phyloP scores from a whole-genome alignment of 2,888 invertebrate species.

The Machimus atricapillus region DNA sequence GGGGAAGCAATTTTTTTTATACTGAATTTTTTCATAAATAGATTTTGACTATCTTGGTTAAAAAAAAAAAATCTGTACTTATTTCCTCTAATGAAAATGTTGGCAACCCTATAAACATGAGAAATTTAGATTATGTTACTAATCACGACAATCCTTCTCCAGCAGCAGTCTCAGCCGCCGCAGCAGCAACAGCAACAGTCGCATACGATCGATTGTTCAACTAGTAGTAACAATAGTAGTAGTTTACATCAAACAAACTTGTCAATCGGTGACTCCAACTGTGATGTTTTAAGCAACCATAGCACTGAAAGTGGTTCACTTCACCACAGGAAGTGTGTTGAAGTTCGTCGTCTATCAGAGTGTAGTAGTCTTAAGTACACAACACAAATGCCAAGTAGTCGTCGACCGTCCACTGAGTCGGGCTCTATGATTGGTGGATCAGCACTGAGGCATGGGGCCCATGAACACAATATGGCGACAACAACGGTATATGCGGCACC shows the following conservation, averaged over 20 bases:
- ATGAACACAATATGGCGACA: constrained; percentile 45
- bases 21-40: too few species aligned
- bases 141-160: background rate
- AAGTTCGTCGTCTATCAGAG: constrained; percentile 66
- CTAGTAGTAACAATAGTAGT: constrained; percentile 51
- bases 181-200: constrained; percentile 41
- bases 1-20: too few species aligned
- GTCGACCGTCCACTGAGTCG: constrained; percentile 66
- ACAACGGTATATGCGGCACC: constrained; percentile 37
- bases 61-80: too few species aligned
- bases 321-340: constrained; percentile 59
- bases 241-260: constrained; percentile 50
- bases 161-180: constrained; percentile 46
- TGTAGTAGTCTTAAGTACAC: constrained; percentile 53
- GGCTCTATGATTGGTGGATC: constrained; percentile 49
- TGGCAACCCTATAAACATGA: background rate
- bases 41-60: too few species aligned
- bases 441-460: constrained; percentile 46
- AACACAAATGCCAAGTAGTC: constrained; percentile 51
- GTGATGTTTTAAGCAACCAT: constrained; percentile 60
- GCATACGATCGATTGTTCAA: constrained; percentile 41
- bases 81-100: too few species aligned
- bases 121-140: background rate
- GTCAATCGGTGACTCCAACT: constrained; percentile 58
- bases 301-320: constrained; percentile 49